These are phyloP conservation scores for Labroides dimidiatus DNA, from an alignment of 2,797 vertebrate genomes.

Conservation along the genomic window DNA sequence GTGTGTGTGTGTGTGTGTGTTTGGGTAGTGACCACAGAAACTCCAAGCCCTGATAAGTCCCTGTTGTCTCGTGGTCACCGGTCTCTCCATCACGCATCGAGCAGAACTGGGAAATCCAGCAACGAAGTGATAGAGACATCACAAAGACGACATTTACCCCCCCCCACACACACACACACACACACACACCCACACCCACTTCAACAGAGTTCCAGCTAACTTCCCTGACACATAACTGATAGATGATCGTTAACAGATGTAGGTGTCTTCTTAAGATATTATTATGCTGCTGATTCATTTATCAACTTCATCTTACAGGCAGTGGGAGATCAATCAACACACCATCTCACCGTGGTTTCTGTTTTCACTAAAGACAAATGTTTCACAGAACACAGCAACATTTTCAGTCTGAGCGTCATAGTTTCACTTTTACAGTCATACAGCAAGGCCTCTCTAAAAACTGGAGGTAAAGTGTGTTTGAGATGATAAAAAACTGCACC, in stretches of 20 bases:
- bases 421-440: no score
- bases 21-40: constrained; percentile 11
- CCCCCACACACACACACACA: constrained; percentile 35
- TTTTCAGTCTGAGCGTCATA: no score
- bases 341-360: background rate
- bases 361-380: background rate
- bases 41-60: constrained; percentile 59
- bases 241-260: background rate
- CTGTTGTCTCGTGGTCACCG: constrained; percentile 58
- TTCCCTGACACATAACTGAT: background rate
- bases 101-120: constrained; percentile 55
- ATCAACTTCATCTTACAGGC: background rate
- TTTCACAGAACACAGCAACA: background rate
- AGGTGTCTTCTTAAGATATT: no score
- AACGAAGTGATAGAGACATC: constrained; percentile 63
- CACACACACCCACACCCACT: background rate
- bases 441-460: no score
- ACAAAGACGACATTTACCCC: constrained; percentile 77
- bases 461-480: no score
- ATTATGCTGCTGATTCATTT: no score
- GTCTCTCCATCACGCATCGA: constrained; percentile 68
- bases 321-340: background rate
- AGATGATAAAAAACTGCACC: no score
- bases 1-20: constrained; percentile 9
- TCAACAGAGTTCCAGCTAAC: background rate